Conservation (phyloP, 2,797 vertebrate species). For the Clangula hyemalis region DNA sequence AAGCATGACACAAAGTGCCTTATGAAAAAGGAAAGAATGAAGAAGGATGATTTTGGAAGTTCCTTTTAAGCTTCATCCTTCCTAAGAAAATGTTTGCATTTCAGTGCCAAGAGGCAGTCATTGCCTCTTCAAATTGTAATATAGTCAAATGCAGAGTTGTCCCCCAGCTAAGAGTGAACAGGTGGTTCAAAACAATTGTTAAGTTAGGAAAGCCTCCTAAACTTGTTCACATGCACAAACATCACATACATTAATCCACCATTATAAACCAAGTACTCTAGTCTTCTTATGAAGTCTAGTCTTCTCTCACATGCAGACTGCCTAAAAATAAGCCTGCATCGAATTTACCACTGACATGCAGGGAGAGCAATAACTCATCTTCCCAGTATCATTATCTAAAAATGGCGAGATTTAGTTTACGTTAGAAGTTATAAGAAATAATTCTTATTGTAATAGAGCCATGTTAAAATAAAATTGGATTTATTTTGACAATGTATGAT, state of each 20-base stretch:
- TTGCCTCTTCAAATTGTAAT: neutral
- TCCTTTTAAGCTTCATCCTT: neutral
- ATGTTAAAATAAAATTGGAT: neutral
- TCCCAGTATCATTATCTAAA: neutral
- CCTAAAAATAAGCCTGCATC: neutral
- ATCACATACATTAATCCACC: neutral
- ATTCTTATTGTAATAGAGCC: neutral
- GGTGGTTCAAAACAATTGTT: neutral
- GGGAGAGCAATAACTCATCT: neutral
- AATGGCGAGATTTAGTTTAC: neutral
- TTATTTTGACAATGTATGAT: neutral
- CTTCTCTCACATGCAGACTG: neutral
- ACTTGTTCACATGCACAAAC: neutral
- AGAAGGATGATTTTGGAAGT: neutral
- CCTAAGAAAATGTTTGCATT: neutral
- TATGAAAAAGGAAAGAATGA: slow-evolving; percentile 16
- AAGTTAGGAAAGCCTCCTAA: neutral
- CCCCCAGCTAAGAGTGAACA: neutral
- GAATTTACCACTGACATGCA: neutral
- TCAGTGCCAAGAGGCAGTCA: neutral
- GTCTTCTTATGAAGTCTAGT: neutral
- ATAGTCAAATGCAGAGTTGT: neutral
- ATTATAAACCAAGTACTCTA: neutral
- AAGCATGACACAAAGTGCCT: neutral
- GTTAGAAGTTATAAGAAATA: neutral